A percentile compares a stretch with the other conserved stretches of the same genome.
Conservation (phyloP, 2,888 invertebrate genomes). For the Antheraea assamensis region DNA sequence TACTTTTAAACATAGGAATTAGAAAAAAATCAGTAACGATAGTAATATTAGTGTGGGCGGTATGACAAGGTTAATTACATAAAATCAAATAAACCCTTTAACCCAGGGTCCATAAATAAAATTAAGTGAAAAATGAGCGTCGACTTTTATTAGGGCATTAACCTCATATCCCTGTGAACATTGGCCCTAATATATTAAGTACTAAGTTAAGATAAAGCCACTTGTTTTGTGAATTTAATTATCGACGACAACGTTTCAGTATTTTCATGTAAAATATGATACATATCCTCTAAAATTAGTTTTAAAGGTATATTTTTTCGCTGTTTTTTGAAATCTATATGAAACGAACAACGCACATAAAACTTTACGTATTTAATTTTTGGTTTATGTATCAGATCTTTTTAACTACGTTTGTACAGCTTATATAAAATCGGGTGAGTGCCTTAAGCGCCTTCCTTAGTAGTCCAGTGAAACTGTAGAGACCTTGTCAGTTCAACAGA, state of each 20-base stretch:
- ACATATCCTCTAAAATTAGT: background rate
- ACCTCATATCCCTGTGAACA: background rate
- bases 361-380: no score
- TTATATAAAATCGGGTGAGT: no score
- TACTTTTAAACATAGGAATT: background rate
- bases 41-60: background rate
- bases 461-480: no score
- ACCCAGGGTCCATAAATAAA: background rate
- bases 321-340: background rate
- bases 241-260: slow-evolving; percentile 26
- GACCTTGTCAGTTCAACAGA: no score
- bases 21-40: background rate
- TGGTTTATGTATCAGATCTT: no score
- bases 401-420: no score
- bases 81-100: background rate
- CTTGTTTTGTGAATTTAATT: slow-evolving; percentile 43
- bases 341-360: no score
- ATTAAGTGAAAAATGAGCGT: background rate
- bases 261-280: slow-evolving; percentile 13
- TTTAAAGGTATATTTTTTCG: background rate
- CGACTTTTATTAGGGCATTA: background rate
- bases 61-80: background rate
- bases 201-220: slow-evolving; percentile 41
- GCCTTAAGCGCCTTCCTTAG: no score
- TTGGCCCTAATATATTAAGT: slow-evolving; percentile 27